Evolutionary conservation across 1,140 invertebrate genomes (phyloP).

Genomic region (Harlomillsia oculata): DNA sequence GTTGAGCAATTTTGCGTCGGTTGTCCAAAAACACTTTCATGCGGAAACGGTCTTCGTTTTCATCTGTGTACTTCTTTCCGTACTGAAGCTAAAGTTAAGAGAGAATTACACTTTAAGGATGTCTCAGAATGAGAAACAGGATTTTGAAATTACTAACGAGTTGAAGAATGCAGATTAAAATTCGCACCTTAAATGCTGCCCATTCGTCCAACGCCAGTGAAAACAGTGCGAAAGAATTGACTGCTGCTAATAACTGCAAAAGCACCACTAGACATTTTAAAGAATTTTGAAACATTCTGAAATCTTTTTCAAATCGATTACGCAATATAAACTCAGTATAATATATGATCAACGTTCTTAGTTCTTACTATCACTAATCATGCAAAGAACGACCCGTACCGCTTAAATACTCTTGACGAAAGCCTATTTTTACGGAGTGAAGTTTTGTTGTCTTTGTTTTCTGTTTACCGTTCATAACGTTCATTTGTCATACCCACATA

Average conservation of each 20-base stretch:
- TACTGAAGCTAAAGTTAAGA: constrained; percentile 43
- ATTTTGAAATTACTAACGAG: neutral
- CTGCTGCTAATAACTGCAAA: neutral
- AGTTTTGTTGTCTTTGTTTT: no score
- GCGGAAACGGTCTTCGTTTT: constrained; percentile 67
- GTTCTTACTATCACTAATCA: no score
- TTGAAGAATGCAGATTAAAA: neutral
- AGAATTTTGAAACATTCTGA: no score
- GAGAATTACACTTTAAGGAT: neutral
- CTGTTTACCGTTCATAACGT: no score
- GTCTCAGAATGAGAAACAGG: no score
- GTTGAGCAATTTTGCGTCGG: constrained; percentile 67
- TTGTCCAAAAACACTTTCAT: constrained; percentile 83
- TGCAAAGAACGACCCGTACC: no score
- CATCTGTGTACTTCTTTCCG: constrained; percentile 57
- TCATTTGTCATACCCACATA: no score
- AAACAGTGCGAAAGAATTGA: constrained; percentile 3
- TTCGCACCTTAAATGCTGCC: constrained; percentile 30
- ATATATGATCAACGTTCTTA: no score
- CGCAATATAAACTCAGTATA: no score
- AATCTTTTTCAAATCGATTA: no score
- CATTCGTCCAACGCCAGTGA: constrained; percentile 31
- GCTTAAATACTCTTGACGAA: no score
- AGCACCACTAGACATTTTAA: neutral
- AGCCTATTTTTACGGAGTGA: no score